These are phyloP conservation scores for Sitodiplosis mosellana DNA, from an alignment of 1,140 invertebrate species.

Conservation along the genomic window DNA sequence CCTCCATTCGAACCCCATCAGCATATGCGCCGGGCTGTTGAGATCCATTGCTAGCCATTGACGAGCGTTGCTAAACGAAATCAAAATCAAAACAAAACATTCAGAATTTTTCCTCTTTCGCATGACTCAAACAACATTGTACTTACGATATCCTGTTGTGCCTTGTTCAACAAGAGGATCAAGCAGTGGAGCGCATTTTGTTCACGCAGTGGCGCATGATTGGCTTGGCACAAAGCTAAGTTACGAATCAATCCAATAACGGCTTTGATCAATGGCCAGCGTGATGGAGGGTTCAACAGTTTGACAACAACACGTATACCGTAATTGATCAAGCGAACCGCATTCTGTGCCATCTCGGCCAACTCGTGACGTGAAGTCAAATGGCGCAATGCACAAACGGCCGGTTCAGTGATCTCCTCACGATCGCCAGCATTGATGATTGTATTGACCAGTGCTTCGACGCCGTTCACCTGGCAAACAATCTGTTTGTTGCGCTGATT, in stretches of 20 bases:
- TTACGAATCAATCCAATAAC: slow-evolving; percentile 96
- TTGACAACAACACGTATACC: slow-evolving; percentile 85
- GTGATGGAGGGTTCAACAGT: slow-evolving; percentile 79
- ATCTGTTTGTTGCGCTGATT: slow-evolving; percentile 93
- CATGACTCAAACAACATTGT: too few species aligned
- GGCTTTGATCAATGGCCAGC: slow-evolving; percentile 87
- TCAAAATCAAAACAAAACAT: too few species aligned
- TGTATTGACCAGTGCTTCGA: slow-evolving; percentile 85
- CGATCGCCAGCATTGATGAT: slow-evolving; percentile 88
- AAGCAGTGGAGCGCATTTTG: slow-evolving; percentile 87
- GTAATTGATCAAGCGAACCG: slow-evolving; percentile 75
- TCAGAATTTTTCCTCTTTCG: too few species aligned
- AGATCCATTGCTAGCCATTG: slow-evolving; percentile 43
- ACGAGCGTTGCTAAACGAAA: slow-evolving; percentile 28
- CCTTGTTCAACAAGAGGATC: slow-evolving; percentile 78
- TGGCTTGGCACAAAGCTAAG: slow-evolving; percentile 85
- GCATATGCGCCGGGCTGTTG: slow-evolving; percentile 65
- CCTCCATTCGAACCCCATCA: slow-evolving; percentile 95
- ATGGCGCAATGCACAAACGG: slow-evolving; percentile 93
- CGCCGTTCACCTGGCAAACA: slow-evolving; percentile 89
- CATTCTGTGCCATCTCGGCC: slow-evolving; percentile 91
- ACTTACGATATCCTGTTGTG: slow-evolving; percentile 49
- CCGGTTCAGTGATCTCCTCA: slow-evolving; percentile 96
- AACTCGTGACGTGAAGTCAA: slow-evolving; percentile 89
- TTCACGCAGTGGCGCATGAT: slow-evolving; percentile 84